Base-by-base conservation (phyloP, 1,140 invertebrate species). In the Gonioctena quinquepunctata region DNA sequence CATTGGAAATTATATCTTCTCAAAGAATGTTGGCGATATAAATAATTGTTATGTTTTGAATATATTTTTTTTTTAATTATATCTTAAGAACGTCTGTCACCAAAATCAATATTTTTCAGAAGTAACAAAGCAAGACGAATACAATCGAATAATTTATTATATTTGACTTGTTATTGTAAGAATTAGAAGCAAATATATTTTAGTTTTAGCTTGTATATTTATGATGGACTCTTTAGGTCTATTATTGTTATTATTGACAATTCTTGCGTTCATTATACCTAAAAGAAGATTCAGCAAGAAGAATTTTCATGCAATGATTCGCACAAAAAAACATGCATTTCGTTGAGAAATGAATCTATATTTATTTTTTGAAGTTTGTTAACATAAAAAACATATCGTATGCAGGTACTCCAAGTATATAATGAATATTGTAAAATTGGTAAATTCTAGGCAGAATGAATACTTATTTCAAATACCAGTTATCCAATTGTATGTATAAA, bases 141-240 rank as follows among this genome's bases (percentile, higher is more conserved):
- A 60, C 42, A 56, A n/a, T 61, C 42, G 54, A 71, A 71, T 71
- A 56, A 61, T 66, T 71, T 66, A 66, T 71, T 66, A 71, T 66
- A 71, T 62, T 71, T 71, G 57, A 71, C 69, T 71, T 71, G 69
- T 71, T 66, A 66, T 54, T 71, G 57, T 71, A 71, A 71, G 69
- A 60, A 52, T 67, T 71, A 65, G 60, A 70, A 59, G 52, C 50
- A 70, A 70, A 66, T 56, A 65, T 66, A 66, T 66, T 71, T 71
- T 67, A 71, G 69, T 71, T 71, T 56, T 70, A 70, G 68, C 68
- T 70, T 70, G 59, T 66, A 71, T 66, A 66, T 66, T 66, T 66
- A 66, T 66, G 33, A 50, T 52, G 27, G 63, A 66, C 48, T 52
- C 1, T 61, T 21, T 13, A 8, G 19, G 60, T 62, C 60, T 62